Evolutionary conservation across 2,888 invertebrate species (phyloP), one percentile per base, ranked within the genome.

Genomic region (Eupithecia centaureata): DNA sequence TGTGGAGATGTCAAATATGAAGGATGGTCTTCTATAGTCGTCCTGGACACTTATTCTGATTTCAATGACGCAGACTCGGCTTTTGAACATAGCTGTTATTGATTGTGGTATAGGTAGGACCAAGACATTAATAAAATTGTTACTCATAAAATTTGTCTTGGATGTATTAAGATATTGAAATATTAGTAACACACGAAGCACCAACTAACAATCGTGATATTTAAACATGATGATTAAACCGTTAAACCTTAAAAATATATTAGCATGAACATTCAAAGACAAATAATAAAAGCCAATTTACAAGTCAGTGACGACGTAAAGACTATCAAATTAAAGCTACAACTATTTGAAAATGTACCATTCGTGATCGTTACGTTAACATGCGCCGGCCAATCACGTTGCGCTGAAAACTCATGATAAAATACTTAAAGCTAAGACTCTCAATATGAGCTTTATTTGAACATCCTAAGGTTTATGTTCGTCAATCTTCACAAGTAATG

Each of bases 171-270:
- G 32, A 58, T 81, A 78, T 76, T 72, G 73, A 78, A 83, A 82
- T 77, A 78, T 76, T 79, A 81, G 63, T 62, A 67, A 77, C 76
- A 79, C 78, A 81, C 71, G 73, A 79, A 77, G 75, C 72, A 77
- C 76, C 80, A 77, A 81, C 78, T 78, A 78, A 78, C 74, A 80
- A 78, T 84, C 86, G 85, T 86, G 86, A 86, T 87, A 86, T 89
- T 90, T 88, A 88, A 83, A 85, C 84, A 82, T 81, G 83, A 89
- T 88, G 89, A 89, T 90, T 89, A 89, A 90, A 90, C 88, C 86
- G 90, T 90, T 91, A 89, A 89, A 86, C 86, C 85, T 86, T 88
- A 90, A 91, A 91, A 88, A 89, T 85, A 85, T 86, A 86, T 91
- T 91, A 90, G 86, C 91, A 85, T 82, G 77, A 79, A 74, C 80